Base-by-base conservation (phyloP, 92 coral and sea anemone species). In the Chrysogorgia sp. region DNA sequence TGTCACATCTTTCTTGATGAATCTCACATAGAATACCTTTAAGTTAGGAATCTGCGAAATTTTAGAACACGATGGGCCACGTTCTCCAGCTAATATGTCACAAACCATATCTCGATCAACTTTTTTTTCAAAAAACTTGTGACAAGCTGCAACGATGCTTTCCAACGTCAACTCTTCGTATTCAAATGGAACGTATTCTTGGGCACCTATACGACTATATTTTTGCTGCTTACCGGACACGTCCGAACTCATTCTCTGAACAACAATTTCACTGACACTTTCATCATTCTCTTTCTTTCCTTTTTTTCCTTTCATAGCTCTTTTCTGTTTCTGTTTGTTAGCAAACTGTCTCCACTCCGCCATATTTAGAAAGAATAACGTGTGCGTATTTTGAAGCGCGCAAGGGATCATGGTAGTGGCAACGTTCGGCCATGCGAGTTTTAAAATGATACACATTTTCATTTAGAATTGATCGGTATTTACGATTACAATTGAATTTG, bases 281-380 rank as follows among this genome's bases (percentile, higher is more conserved):
- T n/a, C n/a, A n/a, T n/a, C n/a, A n/a, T n/a, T n/a, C n/a, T n/a
- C n/a, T 48, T 49, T 84, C n/a, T 40, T 75, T 55, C 63, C 80
- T 34, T 58, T 29, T 58, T 83, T 83, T 26, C 82, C 84, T 67
- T 83, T 83, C 29, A 65, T 71, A 56, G 75, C 66, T 61, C 86
- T 63, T 64, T 83, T 87, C 29, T 79, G 65, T 56, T 81, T 67
- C 65, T 87, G 88, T 49, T 79, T 87, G 60, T 87, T 83, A 13
- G 68, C 86, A 81, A 71, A 65, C 72, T 87, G 80, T 57, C 91
- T 66, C 91, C 91, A 84, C 80, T 88, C 88, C 34, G 83, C 86
- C 88, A 80, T 79, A 74, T 77, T 82, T 75, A 17, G 23, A 75
- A 75, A 58, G 21, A 56, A 75, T 43, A 24, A 58, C 77, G 2